These are phyloP conservation scores for Erannis defoliaria DNA, from an alignment of 2,888 invertebrate species.

Conservation along the genomic window DNA sequence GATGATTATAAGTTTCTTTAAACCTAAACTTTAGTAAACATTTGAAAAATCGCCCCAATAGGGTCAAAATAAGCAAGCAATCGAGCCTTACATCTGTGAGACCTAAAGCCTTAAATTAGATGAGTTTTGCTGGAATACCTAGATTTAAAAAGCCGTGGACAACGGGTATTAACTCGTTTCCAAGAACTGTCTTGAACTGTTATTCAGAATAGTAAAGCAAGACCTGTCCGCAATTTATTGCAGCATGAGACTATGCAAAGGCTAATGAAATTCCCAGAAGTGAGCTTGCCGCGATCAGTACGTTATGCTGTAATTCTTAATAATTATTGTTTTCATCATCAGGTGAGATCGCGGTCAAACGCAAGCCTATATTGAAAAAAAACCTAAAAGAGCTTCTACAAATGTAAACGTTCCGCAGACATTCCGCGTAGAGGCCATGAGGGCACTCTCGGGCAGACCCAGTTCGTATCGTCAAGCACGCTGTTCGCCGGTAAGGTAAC, in stretches of 20 bases:
- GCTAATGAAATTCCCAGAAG: not conserved
- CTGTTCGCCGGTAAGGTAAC: slow-evolving; percentile 33
- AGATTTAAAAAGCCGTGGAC: too few relatives aligned
- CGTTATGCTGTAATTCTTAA: too few relatives aligned
- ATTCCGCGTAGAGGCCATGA: slow-evolving; percentile 21
- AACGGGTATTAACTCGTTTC: not conserved
- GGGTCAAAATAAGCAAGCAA: too few relatives aligned
- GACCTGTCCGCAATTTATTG: not conserved
- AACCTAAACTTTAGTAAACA: too few relatives aligned
- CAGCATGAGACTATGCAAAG: not conserved
- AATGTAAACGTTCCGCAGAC: not conserved
- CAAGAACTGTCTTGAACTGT: not conserved
- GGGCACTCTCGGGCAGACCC: slow-evolving; percentile 19
- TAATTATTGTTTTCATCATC: too few relatives aligned
- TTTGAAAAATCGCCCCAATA: too few relatives aligned
- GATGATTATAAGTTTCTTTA: too few relatives aligned
- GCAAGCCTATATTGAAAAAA: not conserved
- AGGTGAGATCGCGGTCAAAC: too few relatives aligned
- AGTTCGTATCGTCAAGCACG: slow-evolving; percentile 46
- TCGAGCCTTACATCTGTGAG: too few relatives aligned
- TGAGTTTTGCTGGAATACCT: too few relatives aligned
- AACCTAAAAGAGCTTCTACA: not conserved
- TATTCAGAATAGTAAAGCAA: not conserved
- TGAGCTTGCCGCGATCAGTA: not conserved
- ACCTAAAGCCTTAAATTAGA: too few relatives aligned